Evolutionary conservation across 2,113 vertebrate genomes (phyloP), one percentile per base, ranked within the genome.

Genomic region (Xiphorhynchus elegans): DNA sequence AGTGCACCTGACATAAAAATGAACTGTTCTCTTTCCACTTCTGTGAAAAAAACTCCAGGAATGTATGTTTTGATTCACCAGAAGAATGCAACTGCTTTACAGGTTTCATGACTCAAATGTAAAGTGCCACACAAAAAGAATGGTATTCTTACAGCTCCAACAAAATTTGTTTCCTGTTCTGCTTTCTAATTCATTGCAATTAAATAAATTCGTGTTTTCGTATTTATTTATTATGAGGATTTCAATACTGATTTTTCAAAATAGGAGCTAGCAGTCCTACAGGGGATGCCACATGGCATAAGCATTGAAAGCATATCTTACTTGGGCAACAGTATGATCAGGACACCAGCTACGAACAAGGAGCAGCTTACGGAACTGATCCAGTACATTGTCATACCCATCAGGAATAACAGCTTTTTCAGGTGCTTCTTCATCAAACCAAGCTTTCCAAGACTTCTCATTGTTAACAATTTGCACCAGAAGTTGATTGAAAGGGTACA

Each of bases 321-420:
- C 98, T 95, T 99, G 98, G 74, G 98, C 98, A 68, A 98, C 97
- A 0, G 98, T 98, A 24, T 98, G 97, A 93, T 98, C 98, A 0
- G 98, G 98, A 79, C 98, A 98, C 98, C 98, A 99, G 95, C 98
- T 98, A 33, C 98, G 98, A 82, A 99, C 97, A 44, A 99, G 98
- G 37, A 99, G 98, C 20, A 99, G 97, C 87, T 98, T 99, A 80
- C 73, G 91, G 92, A 99, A 99, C 13, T 98, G 95, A 95, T 99
- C 98, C 20, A 99, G 93, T 63, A 95, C 87, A 20, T 77, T 97
- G 89, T 98, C 97, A 29, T 98, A 99, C 1, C 97, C 98, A 90
- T 98, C 98, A 47, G 98, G 98, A 89, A 98, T 94, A 13, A 95
- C 29, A 39, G 97, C 79, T 5, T 98, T 98, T 95, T 98, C 98